These are phyloP conservation scores for Alentia gelatinosa DNA, from an alignment of 2,888 invertebrate genomes.

Conservation along the genomic window DNA sequence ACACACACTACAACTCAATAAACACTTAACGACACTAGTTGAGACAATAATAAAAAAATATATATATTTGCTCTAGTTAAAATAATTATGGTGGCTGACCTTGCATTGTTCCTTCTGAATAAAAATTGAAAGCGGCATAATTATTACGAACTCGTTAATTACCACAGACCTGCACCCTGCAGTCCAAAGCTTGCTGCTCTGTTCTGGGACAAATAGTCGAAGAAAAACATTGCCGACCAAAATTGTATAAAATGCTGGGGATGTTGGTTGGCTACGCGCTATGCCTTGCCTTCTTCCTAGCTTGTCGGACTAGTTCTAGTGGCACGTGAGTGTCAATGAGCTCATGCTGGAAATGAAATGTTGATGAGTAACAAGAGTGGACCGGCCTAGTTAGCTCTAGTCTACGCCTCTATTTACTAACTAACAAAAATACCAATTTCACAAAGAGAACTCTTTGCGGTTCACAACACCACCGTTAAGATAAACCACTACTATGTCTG, in stretches of 20 bases:
- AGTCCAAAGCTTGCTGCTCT: too few species aligned
- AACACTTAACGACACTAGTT: slow-evolving; percentile 12
- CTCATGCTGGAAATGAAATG: not conserved
- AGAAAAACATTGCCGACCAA: too few species aligned
- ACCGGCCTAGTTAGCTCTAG: not conserved
- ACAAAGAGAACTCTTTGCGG: not conserved
- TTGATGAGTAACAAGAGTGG: not conserved
- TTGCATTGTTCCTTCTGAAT: slow-evolving; percentile 51
- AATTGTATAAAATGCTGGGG: too few species aligned
- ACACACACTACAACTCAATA: not conserved
- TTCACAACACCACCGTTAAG: not conserved
- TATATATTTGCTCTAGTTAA: not conserved
- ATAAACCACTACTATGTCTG: not conserved
- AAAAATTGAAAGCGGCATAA: slow-evolving; percentile 8
- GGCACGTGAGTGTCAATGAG: not conserved
- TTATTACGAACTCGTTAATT: slow-evolving; percentile 7
- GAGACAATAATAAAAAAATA: not conserved
- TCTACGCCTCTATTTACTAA: not conserved
- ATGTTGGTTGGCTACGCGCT: too few species aligned
- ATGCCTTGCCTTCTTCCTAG: too few species aligned
- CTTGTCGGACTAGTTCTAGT: too few species aligned
- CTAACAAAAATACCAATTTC: not conserved
- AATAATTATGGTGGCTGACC: slow-evolving; percentile 23
- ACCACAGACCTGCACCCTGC: too few species aligned
- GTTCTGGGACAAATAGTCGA: too few species aligned